Evolutionary conservation across 1,140 invertebrate species (phyloP).

Genomic region (Papilio glaucus): DNA sequence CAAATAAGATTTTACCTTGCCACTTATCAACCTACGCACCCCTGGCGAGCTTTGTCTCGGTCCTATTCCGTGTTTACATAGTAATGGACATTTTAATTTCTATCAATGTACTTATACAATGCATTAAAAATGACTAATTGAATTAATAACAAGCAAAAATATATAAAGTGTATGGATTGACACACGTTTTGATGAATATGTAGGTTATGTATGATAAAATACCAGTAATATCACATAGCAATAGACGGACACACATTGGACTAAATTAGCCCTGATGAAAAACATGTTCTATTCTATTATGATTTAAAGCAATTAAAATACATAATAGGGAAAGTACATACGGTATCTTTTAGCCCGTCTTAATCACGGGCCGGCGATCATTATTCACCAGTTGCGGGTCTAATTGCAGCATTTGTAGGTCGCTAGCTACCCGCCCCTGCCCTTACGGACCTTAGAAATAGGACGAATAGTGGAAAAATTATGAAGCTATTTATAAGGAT

Average conservation of each 20-base stretch:
- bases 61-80: constrained; percentile 51
- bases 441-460: neutral
- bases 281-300: too few relatives aligned
- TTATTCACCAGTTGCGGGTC: constrained; percentile 56
- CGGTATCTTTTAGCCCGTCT: constrained; percentile 65
- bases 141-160: too few relatives aligned
- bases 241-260: too few relatives aligned
- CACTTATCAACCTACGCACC: constrained; percentile 62
- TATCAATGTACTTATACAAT: neutral
- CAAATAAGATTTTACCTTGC: constrained; percentile 62
- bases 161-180: too few relatives aligned
- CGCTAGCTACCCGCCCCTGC: constrained; percentile 46
- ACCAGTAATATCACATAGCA: too few relatives aligned
- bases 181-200: too few relatives aligned
- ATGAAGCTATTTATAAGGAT: neutral
- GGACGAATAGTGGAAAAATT: neutral
- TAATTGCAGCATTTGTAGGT: constrained; percentile 73
- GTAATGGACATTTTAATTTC: constrained; percentile 35
- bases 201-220: too few relatives aligned
- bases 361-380: constrained; percentile 64
- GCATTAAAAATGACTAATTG: too few relatives aligned
- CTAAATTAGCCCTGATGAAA: too few relatives aligned
- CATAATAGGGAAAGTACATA: constrained; percentile 48
- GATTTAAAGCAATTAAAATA: too few relatives aligned
- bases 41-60: constrained; percentile 40